Percentiles rank a stretch among this genome's conserved stretches.
These are phyloP conservation scores for Paguma larvata DNA, from an alignment of 2,797 vertebrate genomes.

Conservation along the genomic window DNA sequence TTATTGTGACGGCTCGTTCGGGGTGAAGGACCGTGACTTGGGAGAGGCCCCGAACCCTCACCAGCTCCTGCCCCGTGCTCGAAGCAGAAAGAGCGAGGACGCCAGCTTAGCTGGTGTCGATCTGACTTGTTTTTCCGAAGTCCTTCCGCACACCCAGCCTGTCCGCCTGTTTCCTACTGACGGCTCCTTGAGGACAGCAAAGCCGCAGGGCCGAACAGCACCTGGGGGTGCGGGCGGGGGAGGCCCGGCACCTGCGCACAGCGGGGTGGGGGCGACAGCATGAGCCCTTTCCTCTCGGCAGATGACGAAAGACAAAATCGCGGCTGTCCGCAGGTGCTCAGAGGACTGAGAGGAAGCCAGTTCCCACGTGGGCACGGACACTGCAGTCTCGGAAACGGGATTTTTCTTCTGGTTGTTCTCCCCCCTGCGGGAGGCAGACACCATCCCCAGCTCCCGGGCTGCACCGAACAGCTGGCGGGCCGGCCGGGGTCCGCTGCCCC, in stretches of 20 bases:
- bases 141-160: no score
- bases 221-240: rapidly evolving
- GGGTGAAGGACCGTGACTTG: rapidly evolving
- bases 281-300: no score
- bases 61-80: rapidly evolving
- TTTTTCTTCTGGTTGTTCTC: neutral
- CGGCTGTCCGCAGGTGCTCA: rapidly evolving
- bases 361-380: rapidly evolving
- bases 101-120: rapidly evolving
- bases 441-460: rapidly evolving
- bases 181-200: neutral
- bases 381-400: neutral
- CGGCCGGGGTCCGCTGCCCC: rapidly evolving
- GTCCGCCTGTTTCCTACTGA: rapidly evolving
- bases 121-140: neutral
- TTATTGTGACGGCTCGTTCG: rapidly evolving
- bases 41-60: rapidly evolving
- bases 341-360: no score
- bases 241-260: rapidly evolving
- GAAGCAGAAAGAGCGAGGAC: rapidly evolving
- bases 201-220: neutral
- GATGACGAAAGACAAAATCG: rapidly evolving
- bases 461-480: rapidly evolving
- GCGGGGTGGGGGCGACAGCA: rapidly evolving
- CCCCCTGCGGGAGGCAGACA: neutral